Base-by-base conservation (phyloP, 2,797 vertebrate species). In the Hydrolagus colliei region DNA sequence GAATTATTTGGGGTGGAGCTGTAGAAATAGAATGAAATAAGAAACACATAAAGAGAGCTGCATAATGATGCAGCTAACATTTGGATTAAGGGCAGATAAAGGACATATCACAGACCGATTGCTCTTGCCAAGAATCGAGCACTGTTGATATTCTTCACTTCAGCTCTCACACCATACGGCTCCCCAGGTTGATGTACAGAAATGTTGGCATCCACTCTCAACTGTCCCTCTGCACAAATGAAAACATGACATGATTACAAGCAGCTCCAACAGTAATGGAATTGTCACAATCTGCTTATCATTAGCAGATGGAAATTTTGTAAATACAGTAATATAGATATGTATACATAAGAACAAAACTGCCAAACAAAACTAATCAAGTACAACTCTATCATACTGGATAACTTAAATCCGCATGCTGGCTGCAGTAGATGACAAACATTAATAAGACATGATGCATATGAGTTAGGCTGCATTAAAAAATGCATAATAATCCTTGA, bases 71-170 rank as follows among this genome's bases (percentile, higher is more conserved):
- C 65, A 52, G 65, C 52, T 80, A 80, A 67, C 27, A 65, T 9
- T 27, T 20, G 6, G 71, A 27, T 68, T 12, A 68, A 71, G 65
- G 16, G 41, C 79, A 84, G 79, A 71, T 84, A 35, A 67, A 71
- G 65, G 32, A 84, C 32, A n/a, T 67, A 52, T 84, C 10, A n/a
- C 86, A 93, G 88, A 96, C 96, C 96, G 89, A 96, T 92, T 75
- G 96, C 96, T 91, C 88, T 96, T 89, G 96, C 95, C 90, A 99
- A 90, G 91, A 94, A 97, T 74, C 96, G 93, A 79, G 94, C 82
- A 63, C 98, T 99, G 91, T 98, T 99, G 92, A 99, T 97, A 91
- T 99, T 99, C 93, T 99, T 99, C 89, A 99, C 96, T 93, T 99
- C 98, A 0, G 98, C 96, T 88, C 97, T 95, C 89, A 96, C 73